Base-by-base conservation (phyloP, 2,888 invertebrate genomes). In the Rhimphoctona megacephalus region DNA sequence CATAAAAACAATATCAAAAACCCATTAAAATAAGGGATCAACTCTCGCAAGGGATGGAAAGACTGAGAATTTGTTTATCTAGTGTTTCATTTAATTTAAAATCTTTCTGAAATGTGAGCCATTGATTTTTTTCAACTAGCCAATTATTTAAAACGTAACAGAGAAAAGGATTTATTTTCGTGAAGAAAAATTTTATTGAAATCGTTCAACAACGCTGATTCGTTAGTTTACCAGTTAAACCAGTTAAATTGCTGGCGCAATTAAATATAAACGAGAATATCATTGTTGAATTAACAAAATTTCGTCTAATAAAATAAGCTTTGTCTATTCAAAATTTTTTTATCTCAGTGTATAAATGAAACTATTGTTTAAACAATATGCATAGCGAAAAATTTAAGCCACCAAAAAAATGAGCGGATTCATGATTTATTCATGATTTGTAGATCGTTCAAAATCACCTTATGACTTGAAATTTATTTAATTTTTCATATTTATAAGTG, bases 341-440 rank as follows among this genome's bases (percentile, higher is more conserved):
- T n/a, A n/a, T n/a, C n/a, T n/a, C 6, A 36, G 6, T 36, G 36
- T 57, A 14, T 25, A 14, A 57, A 25, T 25, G 57, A 25, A 57
- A 57, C 14, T 11, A 57, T 57, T 25, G 3, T 11, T 57, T 5
- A 25, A 25, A 57, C 30, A 17, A 61, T 17, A 61, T 30, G 17
- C 61, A 1, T 9, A 30, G 61, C 61, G 61, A 30, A 25, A 25
- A 17, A 57, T 30, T 61, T 6, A 61, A 17, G 30, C 1, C 1
- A 67, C 39, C n/a, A 67, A 39, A 49, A 70, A 25, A 30, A 49
- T 17, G 7, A 8, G 49, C 25, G 46, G 30, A 30, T 49, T 70
- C 67, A 22, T 67, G 39, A 61, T 61, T 61, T 17, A 30, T 49
- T 70, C 67, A 39, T 67, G 39, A 61, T 61, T 30, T 17, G 14